Conservation (phyloP, 2,888 invertebrate genomes). For the Carabus problematicus region DNA sequence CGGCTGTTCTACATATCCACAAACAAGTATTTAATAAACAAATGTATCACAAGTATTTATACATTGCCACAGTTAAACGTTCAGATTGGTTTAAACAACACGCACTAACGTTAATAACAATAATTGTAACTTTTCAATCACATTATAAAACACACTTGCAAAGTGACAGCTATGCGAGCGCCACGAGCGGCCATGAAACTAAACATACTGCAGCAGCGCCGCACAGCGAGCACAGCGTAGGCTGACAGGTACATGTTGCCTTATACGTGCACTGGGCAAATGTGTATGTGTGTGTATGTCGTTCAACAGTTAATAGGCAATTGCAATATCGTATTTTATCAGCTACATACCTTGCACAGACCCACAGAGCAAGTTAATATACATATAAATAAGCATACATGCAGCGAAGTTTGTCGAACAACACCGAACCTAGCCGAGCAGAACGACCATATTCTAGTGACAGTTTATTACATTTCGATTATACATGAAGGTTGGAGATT, state of each 20-base stretch:
- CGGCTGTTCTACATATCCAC: too few relatives aligned
- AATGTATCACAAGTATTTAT: too few relatives aligned
- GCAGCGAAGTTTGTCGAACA: background rate
- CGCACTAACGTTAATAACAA: too few relatives aligned
- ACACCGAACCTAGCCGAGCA: background rate
- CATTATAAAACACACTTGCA: too few relatives aligned
- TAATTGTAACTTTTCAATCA: too few relatives aligned
- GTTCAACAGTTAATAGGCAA: too few relatives aligned
- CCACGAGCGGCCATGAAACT: background rate
- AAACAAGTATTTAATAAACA: too few relatives aligned
- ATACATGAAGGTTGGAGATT: slow-evolving; percentile 1
- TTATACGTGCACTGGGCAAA: too few relatives aligned
- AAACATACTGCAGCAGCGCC: background rate
- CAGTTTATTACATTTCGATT: slow-evolving; percentile 1
- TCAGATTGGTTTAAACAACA: too few relatives aligned
- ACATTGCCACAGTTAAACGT: too few relatives aligned
- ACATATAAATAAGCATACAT: slow-evolving; percentile 16
- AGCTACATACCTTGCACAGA: background rate
- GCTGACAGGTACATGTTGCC: too few relatives aligned
- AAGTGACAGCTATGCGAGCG: background rate
- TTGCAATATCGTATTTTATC: background rate
- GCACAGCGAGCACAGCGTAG: background rate
- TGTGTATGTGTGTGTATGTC: too few relatives aligned
- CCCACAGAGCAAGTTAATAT: slow-evolving; percentile 3
- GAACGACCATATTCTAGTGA: background rate